Evolutionary conservation across 1,140 invertebrate genomes (phyloP), one percentile per base, ranked within the genome.

Genomic region (Pseudomyrmex sp.): DNA sequence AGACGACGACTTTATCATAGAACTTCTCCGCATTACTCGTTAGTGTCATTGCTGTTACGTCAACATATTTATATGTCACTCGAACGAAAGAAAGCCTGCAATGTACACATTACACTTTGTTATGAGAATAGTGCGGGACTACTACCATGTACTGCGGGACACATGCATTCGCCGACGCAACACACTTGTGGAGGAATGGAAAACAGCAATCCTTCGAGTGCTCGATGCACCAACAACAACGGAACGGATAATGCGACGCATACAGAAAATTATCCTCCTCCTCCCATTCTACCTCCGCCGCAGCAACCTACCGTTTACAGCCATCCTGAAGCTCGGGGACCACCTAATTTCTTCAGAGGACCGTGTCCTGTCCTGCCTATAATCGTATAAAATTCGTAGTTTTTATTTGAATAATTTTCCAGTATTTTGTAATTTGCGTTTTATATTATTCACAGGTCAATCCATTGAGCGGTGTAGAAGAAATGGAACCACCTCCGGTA

Each of bases 1-100:
- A 94, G 96, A 48, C 95, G 96, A 79, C 94, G 95, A 79, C 94
- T 96, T 90, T 95, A 96, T 84, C 91, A 91, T 35, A 91, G 90
- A 89, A 80, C 86, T 20, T 62, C 79, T 5, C 73, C 89, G n/a
- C 91, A 91, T 91, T 92, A 92, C 74, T 82, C 85, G 93, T 95
- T 90, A 89, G 85, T 89, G 73, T 84, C 35, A 35, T 35, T 35
- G 35, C 5, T 7, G 5, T 35, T 35, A 35, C 35, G 35, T 35
- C 12, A 56, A 23, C 62, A 44, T 56, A 72, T 54, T 50, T 20
- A 50, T 15, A 82, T 69, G 59, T 74, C 48, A 46, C 23, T 59
- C 35, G 46, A 61, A 54, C 15, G 46, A 23, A 65, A 13, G 15
- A 54, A 0, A 46, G 13, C 3, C 59, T 62, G 13, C 5, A 35